Base-by-base conservation (phyloP, 2,113 vertebrate species). In the Ageneiosus marmoratus region DNA sequence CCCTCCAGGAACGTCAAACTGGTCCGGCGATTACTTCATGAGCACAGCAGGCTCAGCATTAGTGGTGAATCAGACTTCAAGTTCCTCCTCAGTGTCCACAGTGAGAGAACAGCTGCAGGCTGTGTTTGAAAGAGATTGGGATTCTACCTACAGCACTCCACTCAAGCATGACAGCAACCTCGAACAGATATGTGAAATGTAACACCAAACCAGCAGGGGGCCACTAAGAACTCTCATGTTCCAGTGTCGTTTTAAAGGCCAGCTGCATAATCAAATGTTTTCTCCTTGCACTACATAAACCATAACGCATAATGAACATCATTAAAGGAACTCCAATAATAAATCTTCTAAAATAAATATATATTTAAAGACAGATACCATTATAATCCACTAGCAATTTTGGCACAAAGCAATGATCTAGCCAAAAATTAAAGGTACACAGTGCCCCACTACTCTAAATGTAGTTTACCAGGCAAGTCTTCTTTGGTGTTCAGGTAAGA, bases 11-110 rank as follows among this genome's bases (percentile, higher is more conserved):
- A 98, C 96, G 0, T 98, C 96, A 27, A 98, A 98, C 93, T 98
- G 96, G 96, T 97, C 96, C 0, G 96, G 96, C 0, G 96, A 95
- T 88, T 98, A 98, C 90, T 98, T 97, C 20, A 60, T 90, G 1
- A 90, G 72, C 89, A 98, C 96, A 0, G 95, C 96, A 0, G 96
- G 96, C 0, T 92, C 94, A 1, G 96, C 95, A 0, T 77, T 98
- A 85, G 94, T 97, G 48, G 92, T 97, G 85, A 95, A 94, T 11
- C 94, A 96, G 92, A 93, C 91, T 0, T 90, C 86, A 0, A 84
- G 89, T 0, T 24, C 55, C 5, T 79, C 87, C 0, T 0, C 0
- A 6, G 88, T 81, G 18, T 48, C 88, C 0, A 89, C 92, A 2
- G 78, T 97, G 82, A 94, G 92, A 62, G 90, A 91, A 0, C 95